These are phyloP conservation scores for Drosophila infuscata DNA, from an alignment of 2,888 invertebrate genomes.

Conservation along the genomic window DNA sequence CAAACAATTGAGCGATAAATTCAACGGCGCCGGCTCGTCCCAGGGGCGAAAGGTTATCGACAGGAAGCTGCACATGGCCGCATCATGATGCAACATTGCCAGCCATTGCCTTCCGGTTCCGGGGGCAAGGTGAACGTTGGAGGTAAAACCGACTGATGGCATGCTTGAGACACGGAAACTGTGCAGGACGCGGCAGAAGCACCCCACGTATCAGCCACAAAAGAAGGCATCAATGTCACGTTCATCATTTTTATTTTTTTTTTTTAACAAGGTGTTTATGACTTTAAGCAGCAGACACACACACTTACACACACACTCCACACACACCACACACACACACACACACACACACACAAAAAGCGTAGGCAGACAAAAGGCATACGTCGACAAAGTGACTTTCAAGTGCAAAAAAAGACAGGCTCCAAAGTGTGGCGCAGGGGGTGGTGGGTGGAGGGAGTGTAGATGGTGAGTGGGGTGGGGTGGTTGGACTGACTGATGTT, in stretches of 20 bases:
- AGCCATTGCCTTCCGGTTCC: constrained; percentile 55
- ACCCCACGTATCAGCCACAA: constrained; percentile 48
- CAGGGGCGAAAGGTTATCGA: constrained; percentile 63
- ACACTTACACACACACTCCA: not conserved
- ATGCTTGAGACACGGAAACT: constrained; percentile 75
- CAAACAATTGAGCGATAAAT: constrained; percentile 65
- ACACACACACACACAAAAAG: constrained; percentile 5
- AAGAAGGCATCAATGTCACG: constrained; percentile 82
- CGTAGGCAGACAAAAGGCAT: constrained; percentile 72
- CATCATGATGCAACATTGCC: constrained; percentile 33
- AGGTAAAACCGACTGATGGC: constrained; percentile 14
- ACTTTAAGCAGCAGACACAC: constrained; percentile 58
- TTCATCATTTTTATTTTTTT: constrained; percentile 63
- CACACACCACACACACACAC: not conserved
- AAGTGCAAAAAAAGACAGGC: constrained; percentile 51
- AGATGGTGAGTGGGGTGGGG: not conserved
- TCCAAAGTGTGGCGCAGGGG: constrained; percentile 5
- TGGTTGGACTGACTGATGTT: constrained; percentile 41
- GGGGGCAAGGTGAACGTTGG: not conserved
- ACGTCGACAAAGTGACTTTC: constrained; percentile 61
- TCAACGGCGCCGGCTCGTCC: constrained; percentile 52
- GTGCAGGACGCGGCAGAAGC: constrained; percentile 36
- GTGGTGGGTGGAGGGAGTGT: no score
- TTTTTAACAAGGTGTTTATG: constrained; percentile 76
- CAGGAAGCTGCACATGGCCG: constrained; percentile 73